These are phyloP conservation scores for Benthosema pterotum DNA, from an alignment of 2,797 vertebrate species.

Conservation along the genomic window DNA sequence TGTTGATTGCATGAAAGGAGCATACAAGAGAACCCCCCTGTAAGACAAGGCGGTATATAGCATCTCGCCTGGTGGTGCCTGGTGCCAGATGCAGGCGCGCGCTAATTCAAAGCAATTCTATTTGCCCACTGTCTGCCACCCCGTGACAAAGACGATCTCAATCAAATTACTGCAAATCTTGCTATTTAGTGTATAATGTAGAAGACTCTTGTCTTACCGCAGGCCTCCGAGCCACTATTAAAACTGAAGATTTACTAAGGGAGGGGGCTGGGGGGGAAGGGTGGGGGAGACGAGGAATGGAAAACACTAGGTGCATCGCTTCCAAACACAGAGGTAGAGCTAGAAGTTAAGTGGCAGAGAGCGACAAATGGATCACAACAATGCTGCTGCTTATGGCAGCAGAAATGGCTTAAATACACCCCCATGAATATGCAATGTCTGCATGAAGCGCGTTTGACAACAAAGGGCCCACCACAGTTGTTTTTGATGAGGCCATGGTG, in stretches of 20 bases:
- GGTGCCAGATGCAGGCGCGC: constrained; percentile 11
- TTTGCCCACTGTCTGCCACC: constrained; percentile 63
- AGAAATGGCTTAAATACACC: constrained; percentile 81
- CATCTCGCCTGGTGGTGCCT: constrained; percentile 14
- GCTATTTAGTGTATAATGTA: constrained; percentile 63
- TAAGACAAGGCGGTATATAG: constrained; percentile 45
- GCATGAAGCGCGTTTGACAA: constrained; percentile 79
- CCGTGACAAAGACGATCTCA: constrained; percentile 58
- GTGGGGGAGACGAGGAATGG: constrained; percentile 51
- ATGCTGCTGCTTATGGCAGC: constrained; percentile 81
- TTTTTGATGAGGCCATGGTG: constrained; percentile 74
- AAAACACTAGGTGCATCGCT: constrained; percentile 57
- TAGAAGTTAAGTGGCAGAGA: constrained; percentile 69
- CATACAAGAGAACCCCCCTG: constrained; percentile 41
- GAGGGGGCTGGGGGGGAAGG: constrained; percentile 25
- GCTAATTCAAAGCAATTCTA: constrained; percentile 71
- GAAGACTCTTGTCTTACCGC: constrained; percentile 44
- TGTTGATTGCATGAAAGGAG: constrained; percentile 37
- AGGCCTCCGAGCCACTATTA: constrained; percentile 72
- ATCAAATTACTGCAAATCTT: constrained; percentile 66
- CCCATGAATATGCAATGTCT: constrained; percentile 78
- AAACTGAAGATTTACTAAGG: constrained; percentile 52
- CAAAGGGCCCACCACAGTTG: constrained; percentile 68
- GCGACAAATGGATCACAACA: constrained; percentile 56
- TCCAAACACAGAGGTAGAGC: constrained; percentile 67